Evolutionary conservation across 2,797 vertebrate genomes (phyloP).

Genomic region (Labroides dimidiatus): DNA sequence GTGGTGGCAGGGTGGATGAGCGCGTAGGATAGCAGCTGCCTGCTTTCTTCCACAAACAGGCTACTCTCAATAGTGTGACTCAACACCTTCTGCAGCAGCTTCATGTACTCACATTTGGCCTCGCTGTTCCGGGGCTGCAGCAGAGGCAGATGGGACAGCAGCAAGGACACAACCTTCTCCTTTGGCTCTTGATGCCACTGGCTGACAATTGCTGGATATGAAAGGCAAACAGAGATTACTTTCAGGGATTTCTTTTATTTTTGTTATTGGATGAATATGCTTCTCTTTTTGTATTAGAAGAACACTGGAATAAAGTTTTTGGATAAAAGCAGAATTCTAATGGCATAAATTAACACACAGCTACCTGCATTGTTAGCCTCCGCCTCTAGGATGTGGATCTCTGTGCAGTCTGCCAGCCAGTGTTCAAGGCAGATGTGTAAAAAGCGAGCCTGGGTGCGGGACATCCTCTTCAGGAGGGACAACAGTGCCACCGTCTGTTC

Average conservation of each 20-base stretch:
- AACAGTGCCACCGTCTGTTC: constrained; percentile 97
- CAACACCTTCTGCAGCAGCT: constrained; percentile 93
- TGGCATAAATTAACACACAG: constrained; percentile 17
- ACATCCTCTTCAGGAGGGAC: constrained; percentile 94
- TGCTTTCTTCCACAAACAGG: constrained; percentile 94
- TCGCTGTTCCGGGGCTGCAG: constrained; percentile 94
- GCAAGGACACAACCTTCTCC: constrained; percentile 92
- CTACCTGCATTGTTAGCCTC: constrained; percentile 97
- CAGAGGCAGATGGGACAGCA: constrained; percentile 93
- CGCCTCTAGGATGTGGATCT: constrained; percentile 94
- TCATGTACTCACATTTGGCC: constrained; percentile 97
- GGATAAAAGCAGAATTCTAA: not conserved
- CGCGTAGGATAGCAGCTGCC: constrained; percentile 96
- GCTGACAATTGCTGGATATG: constrained; percentile 88
- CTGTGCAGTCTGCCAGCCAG: constrained; percentile 94
- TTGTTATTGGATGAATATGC: not conserved
- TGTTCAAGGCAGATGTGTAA: constrained; percentile 98
- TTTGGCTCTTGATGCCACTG: constrained; percentile 96
- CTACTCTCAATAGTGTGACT: constrained; percentile 96
- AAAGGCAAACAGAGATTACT: constrained; percentile 15
- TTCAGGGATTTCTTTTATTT: constrained; percentile 1
- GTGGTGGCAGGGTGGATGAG: constrained; percentile 98
- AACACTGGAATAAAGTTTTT: not conserved
- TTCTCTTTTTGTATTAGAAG: not conserved
- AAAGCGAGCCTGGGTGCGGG: constrained; percentile 95